Base-by-base conservation (phyloP, 2,113 vertebrate species). In the Rhabdomys dilectus region DNA sequence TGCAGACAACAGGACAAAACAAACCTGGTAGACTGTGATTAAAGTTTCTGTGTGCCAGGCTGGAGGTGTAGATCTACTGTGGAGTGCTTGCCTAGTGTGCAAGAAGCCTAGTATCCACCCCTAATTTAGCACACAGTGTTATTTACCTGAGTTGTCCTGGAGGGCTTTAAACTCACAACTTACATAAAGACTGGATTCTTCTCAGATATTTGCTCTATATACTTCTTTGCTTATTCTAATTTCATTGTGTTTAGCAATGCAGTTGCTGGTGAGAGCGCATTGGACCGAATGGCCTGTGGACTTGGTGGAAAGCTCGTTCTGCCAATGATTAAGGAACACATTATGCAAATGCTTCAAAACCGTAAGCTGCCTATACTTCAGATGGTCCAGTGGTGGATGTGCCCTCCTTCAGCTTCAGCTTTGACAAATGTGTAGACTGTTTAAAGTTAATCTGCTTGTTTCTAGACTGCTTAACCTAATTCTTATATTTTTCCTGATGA, bases 271-370 rank as follows among this genome's bases (percentile, higher is more conserved):
- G 99, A 99, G 97, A 99, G 99, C 29, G 99, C 99, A 0, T 98
- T 99, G 77, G 99, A 99, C 99, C 98, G 99, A 96, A 99, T 99
- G 89, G 99, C 99, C 2, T 99, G 99, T 96, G 99, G 99, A 62
- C 99, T 99, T 86, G 99, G 99, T 94, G 99, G 99, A 45, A 99
- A 99, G 97, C 99, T 99, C 7, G 99, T 99, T 92, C 97, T 99
- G 19, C 99, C 99, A 3, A 99, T 99, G 99, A 99, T 99, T 98
- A 99, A 99, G 97, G 99, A 99, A 97, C 99, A 99, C 97, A 99
- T 99, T 95, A 99, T 99, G 99, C 99, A 99, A 96, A 99, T 99
- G 99, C 98, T 99, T 92, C 99, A 99, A 97, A 99, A 99, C 98
- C 98, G 99, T 99, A 98, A 99, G 99, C 98, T 81, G 0, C 84